Evolutionary conservation across 2,113 vertebrate genomes (phyloP), one percentile per base, ranked within the genome.

Genomic region (Pungitius pungitius): DNA sequence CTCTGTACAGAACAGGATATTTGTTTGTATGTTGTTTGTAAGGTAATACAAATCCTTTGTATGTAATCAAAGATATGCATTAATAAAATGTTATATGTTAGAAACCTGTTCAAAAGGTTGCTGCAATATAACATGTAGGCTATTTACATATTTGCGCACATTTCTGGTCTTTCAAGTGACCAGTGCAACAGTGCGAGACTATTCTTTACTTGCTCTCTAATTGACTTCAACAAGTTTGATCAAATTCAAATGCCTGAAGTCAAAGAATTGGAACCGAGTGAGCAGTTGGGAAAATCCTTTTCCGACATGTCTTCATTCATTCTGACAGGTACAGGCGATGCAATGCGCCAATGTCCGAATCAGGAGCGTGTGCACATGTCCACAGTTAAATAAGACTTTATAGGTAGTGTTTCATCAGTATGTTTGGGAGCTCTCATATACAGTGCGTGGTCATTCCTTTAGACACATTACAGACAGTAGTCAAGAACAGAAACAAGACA

Each of bases 371-470:
- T 60, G 72, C 64, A 66, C 47, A 24, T 35, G 24, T 55, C 43
- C 6, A 63, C 12, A 27, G n/a, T 74, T 81, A 61, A 30, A 74
- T 82, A 85, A 82, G 80, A 84, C 83, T 79, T 77, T 40, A 72
- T 45, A 86, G 85, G 74, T 81, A 69, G 81, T 54, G 47, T 81
- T 67, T 69, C 33, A 18, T 68, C 62, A 20, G n/a, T 27, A 39
- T 2, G 30, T 79, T 83, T 81, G 87, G 88, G 90, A 91, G 88
- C 90, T 91, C 87, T 90, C 80, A 60, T 74, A 87, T 76, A 81
- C 86, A 77, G 45, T 67, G 73, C 65, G 59, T 35, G 57, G 74
- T 88, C 86, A 88, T 90, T 91, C 88, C 91, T 85, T 87, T 69
- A 59, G 56, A 81, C 45, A 64, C 24, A 26, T 47, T 73, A 66